Percentiles rank a stretch among this genome's conserved stretches.
phyloP scores from a whole-genome alignment of 2,797 vertebrate species.

The Chelmon rostratus region DNA sequence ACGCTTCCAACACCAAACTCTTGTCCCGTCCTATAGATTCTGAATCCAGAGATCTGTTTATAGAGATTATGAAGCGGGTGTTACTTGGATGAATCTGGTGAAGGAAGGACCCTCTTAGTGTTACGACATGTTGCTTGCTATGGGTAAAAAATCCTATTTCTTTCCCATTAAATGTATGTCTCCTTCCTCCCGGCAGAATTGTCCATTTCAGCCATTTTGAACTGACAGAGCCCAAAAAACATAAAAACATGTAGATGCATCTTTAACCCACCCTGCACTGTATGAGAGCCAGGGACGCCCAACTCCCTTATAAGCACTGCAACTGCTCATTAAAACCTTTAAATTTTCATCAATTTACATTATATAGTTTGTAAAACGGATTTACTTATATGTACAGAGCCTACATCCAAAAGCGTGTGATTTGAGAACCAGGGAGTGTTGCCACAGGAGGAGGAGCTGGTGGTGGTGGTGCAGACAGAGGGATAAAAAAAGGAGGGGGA shows the following conservation, averaged over 20 bases:
- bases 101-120: conserved; percentile 38
- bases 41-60: too few species aligned
- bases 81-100: conserved; percentile 2
- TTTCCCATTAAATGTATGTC: background rate
- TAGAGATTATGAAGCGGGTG: background rate
- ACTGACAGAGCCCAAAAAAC: conserved; percentile 5
- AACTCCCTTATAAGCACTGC: conserved; percentile 15
- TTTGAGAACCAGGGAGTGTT: background rate
- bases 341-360: conserved; percentile 12
- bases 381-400: conserved; percentile 41
- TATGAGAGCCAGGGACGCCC: background rate
- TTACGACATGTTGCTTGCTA: background rate
- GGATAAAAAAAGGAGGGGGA: conserved; percentile 1
- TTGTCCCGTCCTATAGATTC: too few species aligned
- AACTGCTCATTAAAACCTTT: conserved; percentile 35
- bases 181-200: conserved; percentile 15
- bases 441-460: background rate
- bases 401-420: conserved; percentile 39
- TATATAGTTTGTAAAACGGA: conserved; percentile 42
- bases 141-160: background rate
- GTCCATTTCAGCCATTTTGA: background rate
- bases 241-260: conserved; percentile 9
- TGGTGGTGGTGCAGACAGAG: background rate
- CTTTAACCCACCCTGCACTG: conserved; percentile 12
- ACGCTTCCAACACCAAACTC: too few species aligned